Conservation (phyloP, 1,140 invertebrate species). For the Halyomorpha halys region DNA sequence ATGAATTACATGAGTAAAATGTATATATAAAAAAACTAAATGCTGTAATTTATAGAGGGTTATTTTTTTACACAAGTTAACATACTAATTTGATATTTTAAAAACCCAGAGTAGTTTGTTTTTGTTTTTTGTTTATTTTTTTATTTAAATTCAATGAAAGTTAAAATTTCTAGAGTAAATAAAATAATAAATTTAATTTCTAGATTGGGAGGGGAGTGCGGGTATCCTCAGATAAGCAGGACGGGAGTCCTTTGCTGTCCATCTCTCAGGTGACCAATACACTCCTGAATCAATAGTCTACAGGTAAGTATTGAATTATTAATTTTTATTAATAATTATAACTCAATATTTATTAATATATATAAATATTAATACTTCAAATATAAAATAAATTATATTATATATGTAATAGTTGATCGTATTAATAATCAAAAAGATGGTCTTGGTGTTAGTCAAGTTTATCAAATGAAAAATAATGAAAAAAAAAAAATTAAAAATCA, state of each 20-base stretch:
- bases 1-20: no score
- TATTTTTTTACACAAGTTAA: background rate
- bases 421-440: no score
- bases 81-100: background rate
- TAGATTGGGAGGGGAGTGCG: slow-evolving; percentile 31
- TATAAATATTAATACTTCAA: no score
- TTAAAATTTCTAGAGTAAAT: no score
- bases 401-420: no score
- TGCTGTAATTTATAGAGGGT: background rate
- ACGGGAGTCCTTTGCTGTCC: slow-evolving; percentile 68
- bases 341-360: no score
- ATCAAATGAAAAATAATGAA: no score
- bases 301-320: slow-evolving; percentile 12
- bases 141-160: no score
- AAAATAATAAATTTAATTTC: background rate
- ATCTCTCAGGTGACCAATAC: slow-evolving; percentile 75
- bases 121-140: background rate
- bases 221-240: slow-evolving; percentile 49
- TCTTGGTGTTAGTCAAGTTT: no score
- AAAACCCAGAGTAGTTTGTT: background rate
- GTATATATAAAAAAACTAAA: no score
- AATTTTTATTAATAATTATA: background rate
- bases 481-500: no score
- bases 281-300: slow-evolving; percentile 51
- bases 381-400: no score